Evolutionary conservation across 2,113 vertebrate species (phyloP).

Genomic region (Phodopus roborovskii): DNA sequence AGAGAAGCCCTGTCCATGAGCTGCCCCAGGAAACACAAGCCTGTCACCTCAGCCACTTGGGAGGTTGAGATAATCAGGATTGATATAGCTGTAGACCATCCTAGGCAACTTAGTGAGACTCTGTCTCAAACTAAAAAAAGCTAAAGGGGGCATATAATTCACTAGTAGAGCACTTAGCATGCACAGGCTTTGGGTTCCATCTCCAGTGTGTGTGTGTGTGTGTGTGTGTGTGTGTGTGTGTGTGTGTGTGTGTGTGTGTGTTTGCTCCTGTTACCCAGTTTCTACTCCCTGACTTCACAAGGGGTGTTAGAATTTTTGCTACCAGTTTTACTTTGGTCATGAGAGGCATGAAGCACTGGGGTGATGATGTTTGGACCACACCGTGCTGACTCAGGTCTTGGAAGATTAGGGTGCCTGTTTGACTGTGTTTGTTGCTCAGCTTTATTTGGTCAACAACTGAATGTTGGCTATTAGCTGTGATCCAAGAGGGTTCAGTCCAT

Average conservation of each 20-base stretch:
- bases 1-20: neutral
- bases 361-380: slow-evolving; percentile 39
- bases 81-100: neutral
- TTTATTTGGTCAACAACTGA: slow-evolving; percentile 35
- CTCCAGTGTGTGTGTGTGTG: neutral
- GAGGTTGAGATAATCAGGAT: neutral
- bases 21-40: too few relatives aligned
- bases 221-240: neutral
- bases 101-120: neutral
- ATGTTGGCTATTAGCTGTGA: slow-evolving; percentile 65
- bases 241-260: neutral
- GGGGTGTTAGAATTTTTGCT: neutral
- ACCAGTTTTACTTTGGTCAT: slow-evolving; percentile 4
- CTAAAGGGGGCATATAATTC: neutral
- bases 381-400: slow-evolving; percentile 57
- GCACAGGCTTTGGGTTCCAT: neutral
- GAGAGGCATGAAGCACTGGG: neutral
- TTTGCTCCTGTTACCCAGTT: too few relatives aligned
- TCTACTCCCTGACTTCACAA: neutral
- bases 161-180: neutral
- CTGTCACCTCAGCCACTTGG: neutral
- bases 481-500: slow-evolving; percentile 47
- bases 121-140: neutral
- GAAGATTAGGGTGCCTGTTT: slow-evolving; percentile 63
- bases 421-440: slow-evolving; percentile 48